Evolutionary conservation across 2,113 vertebrate genomes (phyloP).

Genomic region (Paradisaea rubra): DNA sequence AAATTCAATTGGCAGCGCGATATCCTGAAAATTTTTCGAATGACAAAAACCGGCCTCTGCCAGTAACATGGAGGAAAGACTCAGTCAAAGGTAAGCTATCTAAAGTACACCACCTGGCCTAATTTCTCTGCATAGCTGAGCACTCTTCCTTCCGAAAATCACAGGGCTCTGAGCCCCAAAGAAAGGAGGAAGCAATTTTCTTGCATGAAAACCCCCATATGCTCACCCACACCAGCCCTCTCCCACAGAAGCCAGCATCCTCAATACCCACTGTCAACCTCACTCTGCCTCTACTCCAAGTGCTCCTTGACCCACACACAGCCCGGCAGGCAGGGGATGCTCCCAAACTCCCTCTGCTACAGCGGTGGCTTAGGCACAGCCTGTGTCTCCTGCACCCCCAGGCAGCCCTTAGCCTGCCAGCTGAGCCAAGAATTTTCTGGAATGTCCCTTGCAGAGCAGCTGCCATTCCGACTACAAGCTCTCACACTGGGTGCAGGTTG

Average conservation of each 20-base stretch:
- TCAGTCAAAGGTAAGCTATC: background rate
- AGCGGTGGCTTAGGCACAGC: background rate
- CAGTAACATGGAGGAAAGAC: background rate
- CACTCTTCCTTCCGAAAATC: background rate
- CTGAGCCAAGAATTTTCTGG: background rate
- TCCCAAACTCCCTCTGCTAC: background rate
- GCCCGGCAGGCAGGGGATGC: accelerated
- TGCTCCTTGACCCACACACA: background rate
- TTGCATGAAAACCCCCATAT: background rate
- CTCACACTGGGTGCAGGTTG: accelerated
- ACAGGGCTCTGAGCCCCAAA: background rate
- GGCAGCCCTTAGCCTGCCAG: background rate
- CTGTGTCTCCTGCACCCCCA: background rate
- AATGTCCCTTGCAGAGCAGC: background rate
- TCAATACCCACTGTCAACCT: accelerated
- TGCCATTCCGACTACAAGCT: background rate
- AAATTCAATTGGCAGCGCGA: background rate
- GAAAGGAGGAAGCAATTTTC: background rate
- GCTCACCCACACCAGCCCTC: background rate
- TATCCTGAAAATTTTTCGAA: background rate
- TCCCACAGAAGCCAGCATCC: background rate
- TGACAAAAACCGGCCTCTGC: accelerated
- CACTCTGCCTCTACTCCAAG: accelerated
- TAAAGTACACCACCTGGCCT: background rate
- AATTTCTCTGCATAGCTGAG: background rate